Percentiles rank a stretch among this genome's conserved stretches.
phyloP scores from a whole-genome alignment of 1,140 invertebrate genomes.

The Alviniconcha marisindica region DNA sequence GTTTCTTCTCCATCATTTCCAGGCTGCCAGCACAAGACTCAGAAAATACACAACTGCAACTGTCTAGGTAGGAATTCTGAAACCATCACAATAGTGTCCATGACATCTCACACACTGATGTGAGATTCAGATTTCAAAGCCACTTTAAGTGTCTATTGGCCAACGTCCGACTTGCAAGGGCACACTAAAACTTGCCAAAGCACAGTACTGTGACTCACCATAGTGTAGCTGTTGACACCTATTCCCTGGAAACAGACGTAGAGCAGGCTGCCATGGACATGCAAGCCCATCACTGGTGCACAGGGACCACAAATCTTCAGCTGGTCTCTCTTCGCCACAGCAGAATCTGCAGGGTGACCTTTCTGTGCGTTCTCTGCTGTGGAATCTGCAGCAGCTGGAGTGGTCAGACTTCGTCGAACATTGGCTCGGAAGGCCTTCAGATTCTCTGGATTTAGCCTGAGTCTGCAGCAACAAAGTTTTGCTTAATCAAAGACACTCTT shows the following conservation, averaged over 20 bases:
- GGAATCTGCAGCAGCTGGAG: background rate
- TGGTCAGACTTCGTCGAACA: conserved; percentile 24
- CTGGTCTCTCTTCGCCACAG: background rate
- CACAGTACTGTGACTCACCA: conserved; percentile 33
- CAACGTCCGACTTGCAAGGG: too few species aligned
- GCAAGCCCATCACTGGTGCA: conserved; percentile 44
- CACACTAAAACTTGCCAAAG: too few species aligned
- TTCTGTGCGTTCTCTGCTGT: background rate
- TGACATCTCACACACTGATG: too few species aligned
- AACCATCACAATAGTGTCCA: too few species aligned
- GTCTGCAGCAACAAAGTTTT: conserved; percentile 27
- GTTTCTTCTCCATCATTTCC: too few species aligned
- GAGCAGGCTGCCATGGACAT: conserved; percentile 39
- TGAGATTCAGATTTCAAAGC: too few species aligned
- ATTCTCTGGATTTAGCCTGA: conserved; percentile 43
- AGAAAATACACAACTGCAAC: too few species aligned
- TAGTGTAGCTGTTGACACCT: conserved; percentile 44
- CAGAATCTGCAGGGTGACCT: background rate
- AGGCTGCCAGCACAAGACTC: too few species aligned
- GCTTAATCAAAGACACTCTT: too few species aligned
- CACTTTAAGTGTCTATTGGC: too few species aligned
- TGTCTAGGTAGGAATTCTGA: too few species aligned
- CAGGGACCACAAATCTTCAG: conserved; percentile 43
- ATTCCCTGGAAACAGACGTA: conserved; percentile 52
- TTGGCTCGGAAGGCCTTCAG: conserved; percentile 39